Evolutionary conservation across 2,797 vertebrate genomes (phyloP), one percentile per base, ranked within the genome.

Genomic region (Octomys mimax): DNA sequence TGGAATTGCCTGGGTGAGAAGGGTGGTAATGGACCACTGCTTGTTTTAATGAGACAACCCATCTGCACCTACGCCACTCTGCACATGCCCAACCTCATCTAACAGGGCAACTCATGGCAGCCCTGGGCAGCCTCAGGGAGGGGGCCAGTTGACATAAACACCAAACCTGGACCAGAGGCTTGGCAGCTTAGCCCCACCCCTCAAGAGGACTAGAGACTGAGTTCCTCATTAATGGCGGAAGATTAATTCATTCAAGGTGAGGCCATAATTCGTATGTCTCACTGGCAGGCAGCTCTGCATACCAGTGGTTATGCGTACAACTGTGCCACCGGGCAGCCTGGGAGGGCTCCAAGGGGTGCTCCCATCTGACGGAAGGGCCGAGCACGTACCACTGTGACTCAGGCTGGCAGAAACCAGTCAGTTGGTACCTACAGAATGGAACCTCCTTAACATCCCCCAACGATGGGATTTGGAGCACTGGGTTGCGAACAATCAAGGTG

Each of bases 1-100:
- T 95, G 78, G n/a, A 54, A 84, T 62, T 92, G 70, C 66, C 87
- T 75, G 26, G 54, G 39, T 89, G 68, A 83, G 4, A 57, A 64
- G 21, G 22, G 57, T 66, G 14, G 28, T 28, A 13, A 75, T 4
- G 11, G 22, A 75, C 6, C 1, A 70, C 31, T 59, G 89, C 61
- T 61, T 89, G 66, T 46, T 85, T 66, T 57, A 59, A 79, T 46
- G 57, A 86, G 62, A 64, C 8, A 52, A 79, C 46, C 92, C 68
- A 86, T 85, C 36, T 12, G 13, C 3, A 6, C n/a, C 68, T 42
- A 26, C 24, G 24, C 10, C 71, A 73, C 36, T 19, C 5, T 73
- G 71, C 42, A 42, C 22, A 24, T 73, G 39, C 71, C 39, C 36
- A 42, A 5, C 22, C 36, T 12, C 36, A 42, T 75, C 84, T 77